phyloP scores from a whole-genome alignment of 2,797 vertebrate genomes.

The Potorous gilbertii region DNA sequence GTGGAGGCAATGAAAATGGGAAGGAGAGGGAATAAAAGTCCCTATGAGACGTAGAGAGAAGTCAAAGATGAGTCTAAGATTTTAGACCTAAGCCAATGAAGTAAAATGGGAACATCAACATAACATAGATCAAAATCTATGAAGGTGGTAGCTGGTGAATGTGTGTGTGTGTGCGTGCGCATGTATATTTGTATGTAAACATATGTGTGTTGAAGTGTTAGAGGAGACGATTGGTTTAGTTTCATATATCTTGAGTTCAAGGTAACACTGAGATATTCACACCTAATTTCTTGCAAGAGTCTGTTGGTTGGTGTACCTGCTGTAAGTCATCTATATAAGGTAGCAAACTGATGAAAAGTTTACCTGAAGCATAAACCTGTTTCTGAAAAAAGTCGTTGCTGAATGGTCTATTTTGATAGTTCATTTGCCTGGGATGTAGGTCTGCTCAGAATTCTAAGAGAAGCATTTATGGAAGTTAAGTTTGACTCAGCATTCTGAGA shows the following conservation, averaged over 20 bases:
- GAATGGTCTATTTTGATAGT: background rate
- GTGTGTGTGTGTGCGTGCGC: background rate
- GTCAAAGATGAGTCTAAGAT: background rate
- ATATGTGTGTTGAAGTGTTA: background rate
- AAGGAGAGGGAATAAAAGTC: background rate
- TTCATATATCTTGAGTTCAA: background rate
- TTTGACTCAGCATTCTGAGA: background rate
- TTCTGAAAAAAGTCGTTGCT: background rate
- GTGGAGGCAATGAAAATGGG: background rate
- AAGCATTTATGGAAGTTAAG: background rate
- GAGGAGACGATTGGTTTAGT: background rate
- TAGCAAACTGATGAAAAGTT: background rate
- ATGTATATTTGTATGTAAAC: background rate
- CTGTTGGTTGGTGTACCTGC: background rate
- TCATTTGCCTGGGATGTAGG: background rate
- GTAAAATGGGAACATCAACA: background rate
- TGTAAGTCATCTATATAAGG: background rate
- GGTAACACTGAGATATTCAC: background rate
- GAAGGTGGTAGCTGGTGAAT: background rate
- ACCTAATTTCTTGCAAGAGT: background rate
- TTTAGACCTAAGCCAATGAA: background rate
- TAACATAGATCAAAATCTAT: background rate
- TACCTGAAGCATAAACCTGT: background rate
- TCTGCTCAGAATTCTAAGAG: background rate
- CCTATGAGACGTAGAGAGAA: background rate